These are phyloP conservation scores for Muscina levida DNA, from an alignment of 2,888 invertebrate genomes.

Conservation along the genomic window DNA sequence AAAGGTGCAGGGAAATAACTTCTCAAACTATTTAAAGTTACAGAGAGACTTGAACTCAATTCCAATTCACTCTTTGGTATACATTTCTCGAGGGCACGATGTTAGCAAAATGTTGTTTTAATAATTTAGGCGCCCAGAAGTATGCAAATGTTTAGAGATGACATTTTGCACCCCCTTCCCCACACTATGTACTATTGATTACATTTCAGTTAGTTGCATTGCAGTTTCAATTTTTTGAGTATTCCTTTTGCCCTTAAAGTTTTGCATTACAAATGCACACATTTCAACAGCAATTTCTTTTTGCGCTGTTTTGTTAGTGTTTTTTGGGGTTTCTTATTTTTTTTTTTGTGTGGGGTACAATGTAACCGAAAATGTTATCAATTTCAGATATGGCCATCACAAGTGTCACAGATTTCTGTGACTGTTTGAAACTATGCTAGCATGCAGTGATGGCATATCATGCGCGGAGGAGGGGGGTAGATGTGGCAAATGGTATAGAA, in stretches of 20 bases:
- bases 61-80: too few relatives aligned
- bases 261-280: not conserved
- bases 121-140: slow-evolving; percentile 45
- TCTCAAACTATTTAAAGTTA: slow-evolving; percentile 45
- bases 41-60: slow-evolving; percentile 47
- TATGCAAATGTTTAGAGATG: slow-evolving; percentile 51
- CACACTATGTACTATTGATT: slow-evolving; percentile 5
- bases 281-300: slow-evolving; percentile 33
- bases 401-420: slow-evolving; percentile 37
- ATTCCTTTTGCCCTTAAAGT: not conserved
- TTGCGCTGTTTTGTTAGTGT: too few relatives aligned
- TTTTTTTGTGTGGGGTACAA: not conserved
- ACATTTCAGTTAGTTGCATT: too few relatives aligned
- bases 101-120: slow-evolving; percentile 19
- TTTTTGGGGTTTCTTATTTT: too few relatives aligned
- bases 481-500: not conserved
- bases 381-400: slow-evolving; percentile 39
- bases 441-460: too few relatives aligned
- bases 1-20: not conserved
- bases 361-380: slow-evolving; percentile 39
- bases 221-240: not conserved
- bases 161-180: not conserved
- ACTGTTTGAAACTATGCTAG: too few relatives aligned
- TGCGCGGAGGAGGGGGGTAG: too few relatives aligned
- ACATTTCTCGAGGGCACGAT: too few relatives aligned